Evolutionary conservation across 2,113 vertebrate species (phyloP), one percentile per base, ranked within the genome.

Genomic region (Fulmarus glacialis): DNA sequence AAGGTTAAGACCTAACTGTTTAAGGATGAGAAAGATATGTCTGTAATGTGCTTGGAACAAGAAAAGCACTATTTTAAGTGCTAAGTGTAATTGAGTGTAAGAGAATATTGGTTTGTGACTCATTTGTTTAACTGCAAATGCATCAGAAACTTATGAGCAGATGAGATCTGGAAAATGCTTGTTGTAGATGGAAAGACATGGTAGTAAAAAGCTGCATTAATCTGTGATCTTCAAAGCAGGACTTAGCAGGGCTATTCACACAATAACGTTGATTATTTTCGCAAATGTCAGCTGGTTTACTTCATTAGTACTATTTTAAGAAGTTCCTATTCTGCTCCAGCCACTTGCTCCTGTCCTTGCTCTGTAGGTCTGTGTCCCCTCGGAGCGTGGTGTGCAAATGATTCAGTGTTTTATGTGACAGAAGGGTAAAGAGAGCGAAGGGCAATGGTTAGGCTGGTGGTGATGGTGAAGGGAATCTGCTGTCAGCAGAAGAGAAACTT

Each of bases 41-140:
- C 95, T 91, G 84, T 75, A 73, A 94, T 82, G 70, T 58, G 62
- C 91, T 91, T 82, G 89, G 83, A 96, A 92, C 56, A 75, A 89
- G 89, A 68, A 68, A 71, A 93, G 83, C 0, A 1, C 93, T 97
- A 80, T 93, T 97, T 94, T 97, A 91, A 95, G 93, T 91, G 87
- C 62, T 55, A 48, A 84, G 72, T 75, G 91, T 90, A 95, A 93
- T 79, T 75, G 93, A 82, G 73, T 58, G 78, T 84, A 52, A 94
- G 89, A 62, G 84, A 95, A 58, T 96, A 87, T 95, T 87, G 81
- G 87, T 92, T 90, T 89, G 89, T 96, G 91, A 96, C 74, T 96
- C 87, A 94, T 96, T 95, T 91, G 70, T 95, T 94, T 96, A 92
- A 95, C 87, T 94, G 75, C 84, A 93, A 70, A 88, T 73, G 95